Conservation (phyloP, 2,888 invertebrate genomes). For the Acanthosoma haemorrhoidale region DNA sequence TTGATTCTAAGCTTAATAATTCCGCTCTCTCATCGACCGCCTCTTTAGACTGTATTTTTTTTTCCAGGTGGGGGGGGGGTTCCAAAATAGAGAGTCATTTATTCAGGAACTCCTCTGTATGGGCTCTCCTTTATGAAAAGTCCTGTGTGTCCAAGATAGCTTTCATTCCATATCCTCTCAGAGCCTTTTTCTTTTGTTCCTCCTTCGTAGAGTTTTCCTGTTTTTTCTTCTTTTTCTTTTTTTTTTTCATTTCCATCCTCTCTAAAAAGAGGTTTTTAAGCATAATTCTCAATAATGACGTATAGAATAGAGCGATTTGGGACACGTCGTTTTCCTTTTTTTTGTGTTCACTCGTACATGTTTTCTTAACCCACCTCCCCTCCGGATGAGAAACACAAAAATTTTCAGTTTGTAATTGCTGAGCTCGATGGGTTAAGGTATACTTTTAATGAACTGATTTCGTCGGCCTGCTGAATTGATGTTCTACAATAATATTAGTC, state of each 20-base stretch:
- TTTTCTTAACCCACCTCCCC: too few species aligned
- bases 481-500: too few species aligned
- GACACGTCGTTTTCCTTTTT: too few species aligned
- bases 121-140: conserved; percentile 15
- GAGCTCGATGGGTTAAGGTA: too few species aligned
- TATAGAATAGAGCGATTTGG: not conserved
- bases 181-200: conserved; percentile 1
- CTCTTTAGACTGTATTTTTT: not conserved
- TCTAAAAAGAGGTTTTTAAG: not conserved
- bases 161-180: conserved; percentile 22
- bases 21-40: not conserved
- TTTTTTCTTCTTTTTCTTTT: not conserved
- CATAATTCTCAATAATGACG: not conserved
- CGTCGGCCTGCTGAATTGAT: too few species aligned
- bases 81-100: not conserved
- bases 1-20: conserved; percentile 20
- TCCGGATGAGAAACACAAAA: too few species aligned
- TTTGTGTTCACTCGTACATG: too few species aligned
- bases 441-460: too few species aligned
- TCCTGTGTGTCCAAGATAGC: conserved; percentile 21
- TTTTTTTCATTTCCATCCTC: not conserved
- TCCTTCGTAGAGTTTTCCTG: not conserved
- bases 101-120: conserved; percentile 20
- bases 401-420: too few species aligned
- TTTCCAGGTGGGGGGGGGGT: not conserved